Base-by-base conservation (phyloP, 2,113 vertebrate species). In the Octodon degus region DNA sequence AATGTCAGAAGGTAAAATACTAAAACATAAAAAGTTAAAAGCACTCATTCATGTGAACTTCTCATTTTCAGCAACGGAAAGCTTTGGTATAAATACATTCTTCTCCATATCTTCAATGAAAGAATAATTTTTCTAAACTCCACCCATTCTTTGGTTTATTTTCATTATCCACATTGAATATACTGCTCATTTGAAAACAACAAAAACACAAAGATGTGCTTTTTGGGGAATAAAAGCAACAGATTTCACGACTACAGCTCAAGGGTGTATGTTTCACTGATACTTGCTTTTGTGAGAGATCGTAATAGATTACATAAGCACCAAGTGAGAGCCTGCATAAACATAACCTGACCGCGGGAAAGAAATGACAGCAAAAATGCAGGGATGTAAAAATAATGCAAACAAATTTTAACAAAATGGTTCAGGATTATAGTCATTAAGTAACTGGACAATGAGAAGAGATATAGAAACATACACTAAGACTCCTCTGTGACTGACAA, bases 381-480 rank as follows among this genome's bases (percentile, higher is more conserved):
- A 53, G 10, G 19, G 10, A 19, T 32, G 32, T 40, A 89, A 95
- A 86, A 87, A 62, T 7, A 14, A 58, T 86, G 60, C 34, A 81
- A 85, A 86, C 30, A 90, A 79, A 81, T 16, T 50, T 22, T 81
- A 81, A 80, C 32, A 91, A 89, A 91, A 93, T 68, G 68, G 80
- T 43, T 13, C 62, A 43, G 24, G 50, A 22, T 60, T 53, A 55
- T n/a, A 10, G 47, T 72, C 65, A 94, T 25, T 82, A 76, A 74
- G 55, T 47, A 85, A 91, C 17, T 2, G 16, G 65, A 74, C 86
- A 86, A 65, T 34, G 55, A 72, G 81, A 74, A 40, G 5, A 76
- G 17, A 72, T 30, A 70, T 34, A 92, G 76, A 55, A 90, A 92
- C 68, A 84, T 68, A 62, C 34, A 80, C 53, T 80, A 53, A 60